Conservation (phyloP, 1,140 invertebrate species). For the Hetaerina americana region DNA sequence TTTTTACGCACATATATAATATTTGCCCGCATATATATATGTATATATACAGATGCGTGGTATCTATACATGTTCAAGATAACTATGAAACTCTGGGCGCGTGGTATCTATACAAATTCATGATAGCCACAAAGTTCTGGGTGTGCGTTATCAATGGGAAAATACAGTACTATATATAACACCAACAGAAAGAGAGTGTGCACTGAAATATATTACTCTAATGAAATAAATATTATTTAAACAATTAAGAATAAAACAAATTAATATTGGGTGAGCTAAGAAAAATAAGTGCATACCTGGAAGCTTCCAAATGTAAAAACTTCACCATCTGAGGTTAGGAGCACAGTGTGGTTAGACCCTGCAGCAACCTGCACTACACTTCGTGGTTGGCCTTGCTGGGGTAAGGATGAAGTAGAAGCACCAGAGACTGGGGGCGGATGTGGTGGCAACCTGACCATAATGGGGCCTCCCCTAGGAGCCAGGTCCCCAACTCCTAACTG, state of each 20-base stretch:
- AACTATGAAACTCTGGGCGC: too few relatives aligned
- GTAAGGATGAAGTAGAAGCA: not conserved
- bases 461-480: conserved; percentile 54
- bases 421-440: conserved; percentile 24
- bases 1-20: too few relatives aligned
- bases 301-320: conserved; percentile 89
- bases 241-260: too few relatives aligned
- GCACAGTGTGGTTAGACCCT: conserved; percentile 87
- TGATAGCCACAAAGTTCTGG: too few relatives aligned
- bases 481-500: conserved; percentile 85
- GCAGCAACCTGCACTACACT: conserved; percentile 62
- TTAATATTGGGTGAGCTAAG: not conserved
- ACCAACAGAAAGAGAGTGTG: conserved; percentile 11
- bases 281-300: conserved; percentile 43
- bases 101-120: too few relatives aligned
- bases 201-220: conserved; percentile 4
- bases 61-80: too few relatives aligned
- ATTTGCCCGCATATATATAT: too few relatives aligned
- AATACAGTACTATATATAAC: too few relatives aligned
- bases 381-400: not conserved
- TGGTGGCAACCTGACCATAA: conserved; percentile 58
- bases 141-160: too few relatives aligned
- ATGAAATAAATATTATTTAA: conserved; percentile 7
- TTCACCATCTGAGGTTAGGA: conserved; percentile 79
- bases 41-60: conserved; percentile 1